Evolutionary conservation across 2,888 invertebrate species (phyloP).

Genomic region (Lymantria monacha): DNA sequence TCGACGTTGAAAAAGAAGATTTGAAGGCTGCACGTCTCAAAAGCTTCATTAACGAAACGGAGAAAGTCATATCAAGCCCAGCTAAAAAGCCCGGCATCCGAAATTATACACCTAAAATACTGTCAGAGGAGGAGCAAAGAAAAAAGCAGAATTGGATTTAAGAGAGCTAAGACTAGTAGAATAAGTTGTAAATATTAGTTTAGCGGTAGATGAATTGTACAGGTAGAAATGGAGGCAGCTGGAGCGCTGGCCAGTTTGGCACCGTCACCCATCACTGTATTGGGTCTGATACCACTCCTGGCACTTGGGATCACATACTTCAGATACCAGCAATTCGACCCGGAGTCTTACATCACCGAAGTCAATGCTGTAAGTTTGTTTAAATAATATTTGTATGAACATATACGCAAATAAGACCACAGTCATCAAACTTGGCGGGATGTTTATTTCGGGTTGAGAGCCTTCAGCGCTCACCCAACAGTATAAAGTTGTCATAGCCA

Average conservation of each 20-base stretch:
- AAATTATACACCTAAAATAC: constrained; percentile 87
- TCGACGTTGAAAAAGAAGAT: constrained; percentile 64
- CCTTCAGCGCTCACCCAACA: no score
- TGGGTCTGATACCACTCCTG: constrained; percentile 90
- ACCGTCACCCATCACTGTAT: constrained; percentile 84
- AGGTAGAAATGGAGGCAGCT: constrained; percentile 71
- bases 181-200: constrained; percentile 75
- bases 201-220: constrained; percentile 69
- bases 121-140: constrained; percentile 80
- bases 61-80: constrained; percentile 66
- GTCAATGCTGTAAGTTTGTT: constrained; percentile 84
- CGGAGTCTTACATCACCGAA: constrained; percentile 89
- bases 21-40: constrained; percentile 58
- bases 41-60: constrained; percentile 63
- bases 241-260: constrained; percentile 82
- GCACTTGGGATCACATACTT: constrained; percentile 91
- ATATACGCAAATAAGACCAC: not conserved
- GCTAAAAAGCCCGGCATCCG: constrained; percentile 84
- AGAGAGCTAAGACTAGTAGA: constrained; percentile 66
- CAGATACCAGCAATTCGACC: constrained; percentile 91
- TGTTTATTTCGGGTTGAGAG: no score
- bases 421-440: no score
- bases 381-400: not conserved
- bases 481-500: no score
- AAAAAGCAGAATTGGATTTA: constrained; percentile 86